These are phyloP conservation scores for Peromyscus maniculatus DNA, from an alignment of 2,113 vertebrate species.

Conservation along the genomic window DNA sequence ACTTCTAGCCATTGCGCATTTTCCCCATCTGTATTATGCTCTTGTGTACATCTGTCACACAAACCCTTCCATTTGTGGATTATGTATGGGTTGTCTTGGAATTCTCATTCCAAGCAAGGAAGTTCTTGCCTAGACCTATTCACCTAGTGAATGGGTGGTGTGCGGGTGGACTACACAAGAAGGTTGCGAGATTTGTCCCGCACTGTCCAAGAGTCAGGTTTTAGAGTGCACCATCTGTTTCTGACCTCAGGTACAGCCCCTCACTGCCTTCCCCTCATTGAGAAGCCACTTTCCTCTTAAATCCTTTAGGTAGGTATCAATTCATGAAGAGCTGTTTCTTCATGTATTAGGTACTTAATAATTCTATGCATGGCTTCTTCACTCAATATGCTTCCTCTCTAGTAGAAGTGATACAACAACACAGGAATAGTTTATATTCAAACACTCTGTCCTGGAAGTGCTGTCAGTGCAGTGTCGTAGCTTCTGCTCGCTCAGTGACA, in stretches of 20 bases:
- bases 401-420: background rate
- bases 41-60: background rate
- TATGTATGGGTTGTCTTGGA: background rate
- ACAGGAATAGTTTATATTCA: background rate
- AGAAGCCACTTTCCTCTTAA: background rate
- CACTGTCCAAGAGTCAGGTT: background rate
- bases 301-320: background rate
- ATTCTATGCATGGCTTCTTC: background rate
- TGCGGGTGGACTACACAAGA: background rate
- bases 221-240: fast-evolving
- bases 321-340: background rate
- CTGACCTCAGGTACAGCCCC: background rate
- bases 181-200: background rate
- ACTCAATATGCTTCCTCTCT: background rate
- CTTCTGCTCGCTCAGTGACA: background rate
- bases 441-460: background rate
- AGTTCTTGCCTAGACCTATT: background rate
- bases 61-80: background rate
- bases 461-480: background rate
- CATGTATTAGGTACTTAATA: background rate
- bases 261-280: background rate
- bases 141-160: no score
- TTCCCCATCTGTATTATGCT: background rate
- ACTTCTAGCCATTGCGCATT: background rate
- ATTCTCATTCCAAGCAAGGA: background rate